phyloP scores from a whole-genome alignment of 2,113 vertebrate species.

The Kryptolebias marmoratus region DNA sequence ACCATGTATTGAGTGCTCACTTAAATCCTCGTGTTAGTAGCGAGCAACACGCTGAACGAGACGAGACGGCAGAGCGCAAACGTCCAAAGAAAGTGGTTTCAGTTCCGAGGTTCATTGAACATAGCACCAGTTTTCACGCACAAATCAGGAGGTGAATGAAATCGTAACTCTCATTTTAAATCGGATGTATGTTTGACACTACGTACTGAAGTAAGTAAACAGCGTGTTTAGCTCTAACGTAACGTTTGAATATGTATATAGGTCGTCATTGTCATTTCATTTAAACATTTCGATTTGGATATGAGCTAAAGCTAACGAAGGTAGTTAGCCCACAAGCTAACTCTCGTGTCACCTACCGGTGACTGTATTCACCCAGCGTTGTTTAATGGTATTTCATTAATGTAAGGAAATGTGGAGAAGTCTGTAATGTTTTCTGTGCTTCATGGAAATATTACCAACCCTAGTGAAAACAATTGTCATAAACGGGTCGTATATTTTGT shows the following conservation, averaged over 20 bases:
- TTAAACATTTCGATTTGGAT: neutral
- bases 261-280: no score
- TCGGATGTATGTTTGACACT: neutral
- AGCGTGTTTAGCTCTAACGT: neutral
- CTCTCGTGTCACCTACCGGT: neutral
- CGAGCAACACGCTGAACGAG: neutral
- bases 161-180: neutral
- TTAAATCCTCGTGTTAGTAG: neutral
- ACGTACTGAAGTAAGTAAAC: neutral
- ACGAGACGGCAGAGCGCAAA: neutral
- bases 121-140: neutral
- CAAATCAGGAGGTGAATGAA: no score
- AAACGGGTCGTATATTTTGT: neutral
- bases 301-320: neutral
- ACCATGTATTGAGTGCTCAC: neutral
- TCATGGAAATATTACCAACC: neutral
- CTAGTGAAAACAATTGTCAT: no score
- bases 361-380: neutral
- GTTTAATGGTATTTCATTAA: neutral
- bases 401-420: neutral
- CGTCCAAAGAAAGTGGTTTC: neutral
- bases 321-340: neutral
- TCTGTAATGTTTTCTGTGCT: neutral
- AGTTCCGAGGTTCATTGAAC: conserved; percentile 3
- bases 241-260: neutral